Evolutionary conservation across 1,140 invertebrate genomes (phyloP).

Genomic region (Heterodera schachtii): DNA sequence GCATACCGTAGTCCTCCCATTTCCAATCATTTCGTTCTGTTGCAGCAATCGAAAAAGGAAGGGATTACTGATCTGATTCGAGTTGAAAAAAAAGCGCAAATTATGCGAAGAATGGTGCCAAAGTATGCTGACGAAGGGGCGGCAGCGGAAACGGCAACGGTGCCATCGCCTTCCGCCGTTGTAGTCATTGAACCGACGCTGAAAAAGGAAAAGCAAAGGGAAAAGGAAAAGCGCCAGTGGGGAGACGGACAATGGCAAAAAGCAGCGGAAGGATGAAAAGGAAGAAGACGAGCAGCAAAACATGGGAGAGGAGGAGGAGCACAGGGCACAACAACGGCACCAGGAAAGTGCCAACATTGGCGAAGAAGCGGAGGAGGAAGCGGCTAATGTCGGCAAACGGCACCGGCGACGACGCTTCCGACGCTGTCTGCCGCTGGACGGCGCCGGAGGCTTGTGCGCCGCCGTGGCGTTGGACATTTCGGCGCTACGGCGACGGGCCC

Average conservation of each 20-base stretch:
- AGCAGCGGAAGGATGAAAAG: background rate
- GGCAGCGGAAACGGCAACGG: background rate
- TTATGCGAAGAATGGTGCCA: background rate
- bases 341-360: background rate
- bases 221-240: too few relatives aligned
- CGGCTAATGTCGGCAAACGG: too few relatives aligned
- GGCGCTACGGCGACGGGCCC: too few relatives aligned
- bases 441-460: background rate
- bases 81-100: too few relatives aligned
- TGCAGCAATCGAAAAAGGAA: background rate
- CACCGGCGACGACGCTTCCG: background rate
- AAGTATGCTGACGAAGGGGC: too few relatives aligned
- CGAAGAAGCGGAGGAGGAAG: too few relatives aligned
- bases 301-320: too few relatives aligned
- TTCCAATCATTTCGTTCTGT: too few relatives aligned
- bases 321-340: background rate
- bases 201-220: too few relatives aligned
- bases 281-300: background rate
- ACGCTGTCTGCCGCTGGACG: background rate
- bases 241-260: background rate
- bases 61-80: too few relatives aligned
- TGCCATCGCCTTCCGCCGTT: background rate
- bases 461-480: too few relatives aligned
- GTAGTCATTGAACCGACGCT: background rate
- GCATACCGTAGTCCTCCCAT: too few relatives aligned